Conservation (phyloP, 2,888 invertebrate species). For the Timema podura region DNA sequence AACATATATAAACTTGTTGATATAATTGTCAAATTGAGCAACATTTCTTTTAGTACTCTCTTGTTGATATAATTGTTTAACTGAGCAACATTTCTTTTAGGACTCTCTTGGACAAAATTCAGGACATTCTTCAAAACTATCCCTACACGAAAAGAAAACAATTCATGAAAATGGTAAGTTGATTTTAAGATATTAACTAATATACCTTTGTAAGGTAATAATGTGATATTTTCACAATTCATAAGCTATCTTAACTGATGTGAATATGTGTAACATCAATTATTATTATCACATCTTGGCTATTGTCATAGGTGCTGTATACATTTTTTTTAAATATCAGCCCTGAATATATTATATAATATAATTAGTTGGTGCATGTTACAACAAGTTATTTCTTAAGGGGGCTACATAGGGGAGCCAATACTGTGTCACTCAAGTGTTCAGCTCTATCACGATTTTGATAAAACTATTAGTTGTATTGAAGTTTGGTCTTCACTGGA, state of each 20-base stretch:
- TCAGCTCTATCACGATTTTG: too few relatives aligned
- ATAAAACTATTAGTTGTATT: too few relatives aligned
- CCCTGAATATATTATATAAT: not conserved
- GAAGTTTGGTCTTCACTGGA: too few relatives aligned
- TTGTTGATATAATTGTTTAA: too few relatives aligned
- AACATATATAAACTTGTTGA: too few relatives aligned
- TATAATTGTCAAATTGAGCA: too few relatives aligned
- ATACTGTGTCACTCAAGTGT: too few relatives aligned
- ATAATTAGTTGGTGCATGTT: not conserved
- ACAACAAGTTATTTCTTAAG: not conserved
- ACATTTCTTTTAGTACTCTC: too few relatives aligned
- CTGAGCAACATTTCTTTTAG: constrained; percentile 41
- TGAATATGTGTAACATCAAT: not conserved
- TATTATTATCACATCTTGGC: not conserved
- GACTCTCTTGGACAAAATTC: constrained; percentile 47
- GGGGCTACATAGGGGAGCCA: too few relatives aligned
- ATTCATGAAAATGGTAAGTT: constrained; percentile 29
- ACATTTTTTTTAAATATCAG: too few relatives aligned
- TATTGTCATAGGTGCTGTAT: too few relatives aligned
- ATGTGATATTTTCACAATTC: not conserved
- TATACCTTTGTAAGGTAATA: not conserved
- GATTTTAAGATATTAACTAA: not conserved
- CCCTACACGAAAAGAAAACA: constrained; percentile 44
- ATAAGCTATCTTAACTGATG: not conserved
- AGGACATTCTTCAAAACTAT: constrained; percentile 44